Percentiles rank a stretch among this genome's conserved stretches.
These are phyloP conservation scores for Caenorhabditis zanzibari DNA, from an alignment of 2,888 invertebrate genomes.

Conservation along the genomic window DNA sequence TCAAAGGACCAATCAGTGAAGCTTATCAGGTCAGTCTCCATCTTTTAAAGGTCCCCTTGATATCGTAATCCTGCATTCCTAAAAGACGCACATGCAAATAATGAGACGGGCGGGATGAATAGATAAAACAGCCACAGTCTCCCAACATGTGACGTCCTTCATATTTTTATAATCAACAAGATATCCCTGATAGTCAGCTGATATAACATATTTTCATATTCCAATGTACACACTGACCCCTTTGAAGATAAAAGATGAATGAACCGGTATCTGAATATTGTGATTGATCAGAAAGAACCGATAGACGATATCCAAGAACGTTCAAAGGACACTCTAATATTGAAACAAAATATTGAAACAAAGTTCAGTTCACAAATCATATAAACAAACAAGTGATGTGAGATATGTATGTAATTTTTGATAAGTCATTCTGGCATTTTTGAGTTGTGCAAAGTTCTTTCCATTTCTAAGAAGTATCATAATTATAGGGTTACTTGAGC, in stretches of 20 bases:
- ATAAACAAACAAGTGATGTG: constrained; percentile 26
- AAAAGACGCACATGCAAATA: constrained; percentile 20
- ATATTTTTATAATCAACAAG: constrained; percentile 38
- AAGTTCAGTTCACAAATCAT: constrained; percentile 13
- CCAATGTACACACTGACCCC: constrained; percentile 31
- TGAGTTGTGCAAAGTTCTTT: constrained; percentile 6
- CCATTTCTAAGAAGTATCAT: neutral
- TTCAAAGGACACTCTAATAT: constrained; percentile 31
- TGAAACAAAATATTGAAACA: constrained; percentile 43
- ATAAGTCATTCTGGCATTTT: constrained; percentile 7
- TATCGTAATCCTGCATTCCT: neutral
- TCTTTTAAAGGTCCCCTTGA: neutral
- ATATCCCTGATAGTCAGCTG: constrained; percentile 51
- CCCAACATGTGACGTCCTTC: constrained; percentile 50
- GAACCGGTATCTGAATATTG: constrained; percentile 27
- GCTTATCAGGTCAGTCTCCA: constrained; percentile 53
- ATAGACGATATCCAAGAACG: constrained; percentile 25
- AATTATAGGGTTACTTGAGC: neutral
- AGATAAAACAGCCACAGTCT: constrained; percentile 22
- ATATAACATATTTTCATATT: constrained; percentile 23
- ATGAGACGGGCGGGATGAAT: constrained; percentile 33
- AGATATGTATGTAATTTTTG: constrained; percentile 7
- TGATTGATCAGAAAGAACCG: neutral
- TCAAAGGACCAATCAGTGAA: constrained; percentile 50
- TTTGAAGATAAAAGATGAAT: constrained; percentile 13